These are phyloP conservation scores for Tetropium fuscum DNA, from an alignment of 2,888 invertebrate genomes.

Conservation along the genomic window DNA sequence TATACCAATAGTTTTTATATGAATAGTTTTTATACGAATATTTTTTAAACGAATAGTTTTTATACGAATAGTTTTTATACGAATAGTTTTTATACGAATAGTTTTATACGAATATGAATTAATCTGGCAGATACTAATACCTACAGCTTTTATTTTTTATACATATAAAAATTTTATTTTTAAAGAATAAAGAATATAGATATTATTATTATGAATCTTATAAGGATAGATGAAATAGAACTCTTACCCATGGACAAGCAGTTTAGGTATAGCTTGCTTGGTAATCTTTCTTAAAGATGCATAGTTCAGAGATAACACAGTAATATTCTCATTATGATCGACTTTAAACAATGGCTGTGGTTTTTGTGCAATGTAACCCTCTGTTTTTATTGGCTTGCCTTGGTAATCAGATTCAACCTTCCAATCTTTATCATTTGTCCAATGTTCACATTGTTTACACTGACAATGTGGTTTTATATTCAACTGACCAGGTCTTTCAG, in stretches of 20 bases:
- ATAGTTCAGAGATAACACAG: slow-evolving; percentile 43
- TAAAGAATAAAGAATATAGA: too few species aligned
- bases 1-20: too few species aligned
- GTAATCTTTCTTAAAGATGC: slow-evolving; percentile 44
- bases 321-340: slow-evolving; percentile 13
- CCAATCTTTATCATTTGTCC: slow-evolving; percentile 44
- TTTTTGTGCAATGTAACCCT: slow-evolving; percentile 16
- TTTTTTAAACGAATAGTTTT: too few species aligned
- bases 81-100: too few species aligned
- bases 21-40: too few species aligned
- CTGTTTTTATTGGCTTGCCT: background rate
- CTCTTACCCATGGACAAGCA: slow-evolving; percentile 53
- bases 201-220: background rate
- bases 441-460: slow-evolving; percentile 44
- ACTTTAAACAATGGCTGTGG: slow-evolving; percentile 35
- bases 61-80: too few species aligned
- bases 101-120: too few species aligned
- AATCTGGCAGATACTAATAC: too few species aligned
- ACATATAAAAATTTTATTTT: too few species aligned
- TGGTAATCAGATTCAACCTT: background rate
- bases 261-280: slow-evolving; percentile 43
- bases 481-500: slow-evolving; percentile 15
- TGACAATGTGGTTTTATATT: slow-evolving; percentile 41
- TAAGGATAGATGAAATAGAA: slow-evolving; percentile 12
- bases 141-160: too few species aligned